Evolutionary conservation across 2,113 vertebrate species (phyloP), one percentile per base, ranked within the genome.

Genomic region (Cephalopholis sonnerati): DNA sequence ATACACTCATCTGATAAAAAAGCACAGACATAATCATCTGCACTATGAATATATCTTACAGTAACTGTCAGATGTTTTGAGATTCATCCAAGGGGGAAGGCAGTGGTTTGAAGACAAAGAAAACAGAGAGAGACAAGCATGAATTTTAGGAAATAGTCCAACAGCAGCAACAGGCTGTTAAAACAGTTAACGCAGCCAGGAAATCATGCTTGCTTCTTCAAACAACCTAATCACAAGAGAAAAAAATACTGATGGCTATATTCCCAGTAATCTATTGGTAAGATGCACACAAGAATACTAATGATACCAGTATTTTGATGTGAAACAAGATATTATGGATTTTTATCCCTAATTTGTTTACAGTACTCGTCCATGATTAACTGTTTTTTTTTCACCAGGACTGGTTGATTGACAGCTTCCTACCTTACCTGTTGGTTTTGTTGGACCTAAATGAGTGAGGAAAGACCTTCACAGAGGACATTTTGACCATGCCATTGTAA

Each of bases 91-190:
- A 48, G 16, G 1, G 22, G 4, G 41, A 22, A 44, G 24, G n/a
- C 24, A 63, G 5, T 22, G 12, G 36, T 57, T 66, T 66, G 36
- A 77, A 65, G 29, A 75, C 16, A 20, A 75, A 75, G 41, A 48
- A 8, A 39, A 51, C 15, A 11, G 7, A 41, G 50, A 54, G 39
- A 67, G 24, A 27, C 9, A 61, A n/a, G 39, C 7, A 2, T 29
- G n/a, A 36, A 48, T 36, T 36, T 48, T n/a, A 58, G 53, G 25
- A 48, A 48, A 24, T 18, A 58, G 20, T 67, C 50, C 27, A 59
- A 46, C 20, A 59, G 22, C 54, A 51, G 29, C 46, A 71, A 50
- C 22, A 67, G 12, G n/a, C 48, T 72, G 24, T 32, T 71, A 71
- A 71, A 29, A 29, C 24, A 22, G 18, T 16, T 57, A 36, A 22